phyloP scores from a whole-genome alignment of 2,113 vertebrate genomes.

The Oophaga pumilio region DNA sequence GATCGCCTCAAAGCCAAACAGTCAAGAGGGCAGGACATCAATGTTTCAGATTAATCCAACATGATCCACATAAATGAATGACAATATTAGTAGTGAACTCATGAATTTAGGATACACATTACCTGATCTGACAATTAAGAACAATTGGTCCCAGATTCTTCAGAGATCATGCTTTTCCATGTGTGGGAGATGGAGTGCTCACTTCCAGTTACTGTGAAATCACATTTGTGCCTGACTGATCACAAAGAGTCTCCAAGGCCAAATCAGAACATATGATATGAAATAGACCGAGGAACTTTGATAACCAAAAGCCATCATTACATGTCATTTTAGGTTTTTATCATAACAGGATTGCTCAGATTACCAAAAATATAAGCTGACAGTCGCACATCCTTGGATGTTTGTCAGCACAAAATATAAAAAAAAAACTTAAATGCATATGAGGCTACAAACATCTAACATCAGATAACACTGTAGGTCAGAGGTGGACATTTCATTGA shows the following conservation, averaged over 20 bases:
- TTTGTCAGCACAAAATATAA: too few relatives aligned
- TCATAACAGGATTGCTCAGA: background rate
- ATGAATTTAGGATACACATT: background rate
- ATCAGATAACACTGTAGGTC: too few relatives aligned
- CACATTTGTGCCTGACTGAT: background rate
- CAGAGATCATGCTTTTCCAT: background rate
- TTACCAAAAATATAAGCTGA: background rate
- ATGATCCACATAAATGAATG: background rate
- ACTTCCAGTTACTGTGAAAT: constrained; percentile 4
- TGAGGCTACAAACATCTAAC: too few relatives aligned
- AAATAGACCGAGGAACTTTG: background rate
- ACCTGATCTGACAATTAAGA: background rate
- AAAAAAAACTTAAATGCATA: too few relatives aligned
- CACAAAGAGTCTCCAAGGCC: background rate
- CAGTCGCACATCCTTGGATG: too few relatives aligned
- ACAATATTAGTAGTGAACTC: background rate
- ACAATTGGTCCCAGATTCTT: background rate
- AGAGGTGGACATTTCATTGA: too few relatives aligned
- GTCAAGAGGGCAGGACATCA: background rate
- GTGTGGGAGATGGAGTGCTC: background rate
- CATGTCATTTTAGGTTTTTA: background rate
- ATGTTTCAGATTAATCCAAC: background rate
- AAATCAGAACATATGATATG: background rate
- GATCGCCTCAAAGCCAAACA: background rate
- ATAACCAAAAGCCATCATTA: background rate